Base-by-base conservation (phyloP, 2,113 vertebrate species). In the Ictalurus punctatus region DNA sequence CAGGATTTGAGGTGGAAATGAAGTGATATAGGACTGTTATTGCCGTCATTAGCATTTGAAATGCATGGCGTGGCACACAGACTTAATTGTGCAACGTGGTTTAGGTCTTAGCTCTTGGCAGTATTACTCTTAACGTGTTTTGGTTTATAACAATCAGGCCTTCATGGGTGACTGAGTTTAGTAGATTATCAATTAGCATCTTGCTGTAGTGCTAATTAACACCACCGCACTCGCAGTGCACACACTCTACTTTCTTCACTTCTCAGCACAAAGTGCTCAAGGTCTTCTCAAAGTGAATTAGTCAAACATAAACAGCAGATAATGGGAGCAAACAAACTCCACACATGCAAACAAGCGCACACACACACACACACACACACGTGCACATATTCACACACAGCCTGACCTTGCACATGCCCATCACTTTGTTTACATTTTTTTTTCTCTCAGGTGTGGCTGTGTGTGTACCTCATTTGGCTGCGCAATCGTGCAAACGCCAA, bases 141-240 rank as follows among this genome's bases (percentile, higher is more conserved):
- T 92, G 94, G 90, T 94, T 94, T 92, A 92, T 90, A 91, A 93
- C 88, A 92, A 92, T 84, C 56, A 91, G 92, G 90, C 92, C 92
- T 95, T 95, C 93, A 93, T 90, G 93, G 88, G 88, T 89, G 91
- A 95, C 83, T 65, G 92, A 89, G 78, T 92, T 90, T 90, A 92
- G 92, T 90, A 91, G 92, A 93, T 94, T 94, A 95, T 95, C 94
- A 95, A 95, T 95, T 95, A 95, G 93, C 92, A 86, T 92, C 90
- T 90, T 79, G 91, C 91, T 92, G 91, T 80, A 78, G 65, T 92
- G 90, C 92, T 95, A 94, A 96, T 96, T 95, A 95, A 94, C 91
- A 91, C 90, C 93, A 92, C 92, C 92, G 90, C 91, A 85, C 54
- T 73, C 67, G 82, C 91, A 92, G 92, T 90, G 91, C 56, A 37